A percentile compares a stretch with the other conserved stretches of the same genome.
phyloP scores from a whole-genome alignment of 2,113 vertebrate species.

The Cinclus cinclus region DNA sequence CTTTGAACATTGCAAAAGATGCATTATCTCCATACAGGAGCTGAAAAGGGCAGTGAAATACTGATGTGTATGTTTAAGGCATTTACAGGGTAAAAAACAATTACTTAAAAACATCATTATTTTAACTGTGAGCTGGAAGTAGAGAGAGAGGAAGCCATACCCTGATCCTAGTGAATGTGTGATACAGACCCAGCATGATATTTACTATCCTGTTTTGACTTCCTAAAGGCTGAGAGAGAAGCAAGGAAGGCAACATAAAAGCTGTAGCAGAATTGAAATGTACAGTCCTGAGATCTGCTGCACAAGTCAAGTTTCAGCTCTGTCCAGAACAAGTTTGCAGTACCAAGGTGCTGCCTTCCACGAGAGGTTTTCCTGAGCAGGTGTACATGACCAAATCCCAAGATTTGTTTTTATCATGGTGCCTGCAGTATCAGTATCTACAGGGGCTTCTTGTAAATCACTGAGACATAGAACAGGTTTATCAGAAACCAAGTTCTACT shows the following conservation, averaged over 20 bases:
- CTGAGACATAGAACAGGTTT: conserved; percentile 48
- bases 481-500: conserved; percentile 51
- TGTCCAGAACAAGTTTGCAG: background rate
- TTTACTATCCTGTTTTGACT: background rate
- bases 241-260: background rate
- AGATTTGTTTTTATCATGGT: background rate
- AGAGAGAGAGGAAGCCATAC: background rate
- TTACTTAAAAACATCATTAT: background rate
- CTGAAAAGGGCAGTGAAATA: background rate
- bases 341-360: background rate
- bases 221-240: background rate
- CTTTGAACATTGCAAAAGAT: background rate
- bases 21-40: background rate
- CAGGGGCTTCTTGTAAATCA: conserved; percentile 24
- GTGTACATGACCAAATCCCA: background rate
- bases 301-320: background rate
- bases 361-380: background rate
- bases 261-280: background rate
- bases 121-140: background rate
- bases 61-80: background rate
- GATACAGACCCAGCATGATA: background rate
- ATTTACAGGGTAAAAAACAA: background rate
- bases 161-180: background rate
- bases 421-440: background rate
- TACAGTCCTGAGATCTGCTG: background rate